Base-by-base conservation (phyloP, 92 coral and sea anemone genomes). In the Epizoanthus stellaris region DNA sequence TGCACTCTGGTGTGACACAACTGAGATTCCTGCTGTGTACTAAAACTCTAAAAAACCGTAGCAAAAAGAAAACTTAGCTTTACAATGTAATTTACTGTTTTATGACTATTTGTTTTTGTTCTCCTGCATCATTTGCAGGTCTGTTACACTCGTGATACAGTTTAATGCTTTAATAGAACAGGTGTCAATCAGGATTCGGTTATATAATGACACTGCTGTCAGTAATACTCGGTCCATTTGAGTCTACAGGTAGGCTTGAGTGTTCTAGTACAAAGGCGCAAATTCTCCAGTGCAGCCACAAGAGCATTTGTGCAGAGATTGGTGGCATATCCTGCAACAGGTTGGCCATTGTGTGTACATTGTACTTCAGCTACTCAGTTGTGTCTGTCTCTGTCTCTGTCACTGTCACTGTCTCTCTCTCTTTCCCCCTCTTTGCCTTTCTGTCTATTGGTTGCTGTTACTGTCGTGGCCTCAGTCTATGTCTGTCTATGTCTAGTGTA, bases 301-400 rank as follows among this genome's bases (percentile, higher is more conserved):
- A 87, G 91, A 85, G 89, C 91, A 16, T 73, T 95, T 14, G 87
- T 95, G 80, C 99, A 96, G 69, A 77, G 98, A 63, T 74, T 96
- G 52, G 95, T 96, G 20, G 98, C 99, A n/a, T 96, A 92, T 70
- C 99, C 99, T 5, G 99, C 99, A 10, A 96, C 99, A 76, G 98
- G 98, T 93, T 73, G 49, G 85, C 6, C 16, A 40, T 59, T 16
- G 25, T 13, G 17, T 23, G 19, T 17, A 67, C 0, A 8, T 7
- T 67, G 73, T 66, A 16, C 34, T 38, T 66, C 15, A 23, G 8
- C 36, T n/a, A 9, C 11, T n/a, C 36, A n/a, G 23, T 21, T n/a
- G 4, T 9, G 3, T 25, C 34, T 30, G 34, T 30, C 34, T 30
- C 34, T 47, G 53, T 45, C 52, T 47, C 10, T 47, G 9, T 5